Base-by-base conservation (phyloP, 2,888 invertebrate species). In the Oegoconia quadripuncta region DNA sequence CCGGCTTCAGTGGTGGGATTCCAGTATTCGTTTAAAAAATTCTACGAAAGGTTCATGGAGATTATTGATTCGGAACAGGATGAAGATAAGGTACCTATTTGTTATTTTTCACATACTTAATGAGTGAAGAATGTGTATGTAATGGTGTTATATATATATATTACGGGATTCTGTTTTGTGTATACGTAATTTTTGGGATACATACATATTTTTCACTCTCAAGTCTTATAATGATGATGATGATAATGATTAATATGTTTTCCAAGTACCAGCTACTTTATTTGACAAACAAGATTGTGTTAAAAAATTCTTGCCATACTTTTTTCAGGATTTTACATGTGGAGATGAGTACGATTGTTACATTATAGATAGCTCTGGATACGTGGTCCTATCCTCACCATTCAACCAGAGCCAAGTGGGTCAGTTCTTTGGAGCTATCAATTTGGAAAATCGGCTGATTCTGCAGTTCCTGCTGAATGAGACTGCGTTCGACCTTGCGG, bases 321-420 rank as follows among this genome's bases (percentile, higher is more conserved):
- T n/a, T 36, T 64, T 57, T 4, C 55, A 84, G 82, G 75, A 72
- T 12, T 59, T 79, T 63, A 87, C 51, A 55, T 90, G 89, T 40
- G 84, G 88, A n/a, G 89, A 90, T 17, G 86, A 89, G 29, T 86
- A 92, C 50, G 92, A 93, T 48, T 98, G 97, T 66, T 97, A 94
- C 69, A 89, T 98, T n/a, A 89, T 98, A 27, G 98, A 98, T 69
- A 95, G 94, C 69, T 96, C 96, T 58, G 98, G 97, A 0, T 98
- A 96, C 70, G 89, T 97, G 5, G 90, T 97, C 1, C 84, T 95
- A 7, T 91, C 95, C 0, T 48, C 46, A 6, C 37, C 33, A 3
- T 90, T 91, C 54, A 87, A 90, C 25, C 70, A 84, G 15, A 88
- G 89, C 34, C 88, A 93, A 34, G 93, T 93, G 0, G 97, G 97